Conservation (phyloP, 2,888 invertebrate species). For the Phalera bucephala region DNA sequence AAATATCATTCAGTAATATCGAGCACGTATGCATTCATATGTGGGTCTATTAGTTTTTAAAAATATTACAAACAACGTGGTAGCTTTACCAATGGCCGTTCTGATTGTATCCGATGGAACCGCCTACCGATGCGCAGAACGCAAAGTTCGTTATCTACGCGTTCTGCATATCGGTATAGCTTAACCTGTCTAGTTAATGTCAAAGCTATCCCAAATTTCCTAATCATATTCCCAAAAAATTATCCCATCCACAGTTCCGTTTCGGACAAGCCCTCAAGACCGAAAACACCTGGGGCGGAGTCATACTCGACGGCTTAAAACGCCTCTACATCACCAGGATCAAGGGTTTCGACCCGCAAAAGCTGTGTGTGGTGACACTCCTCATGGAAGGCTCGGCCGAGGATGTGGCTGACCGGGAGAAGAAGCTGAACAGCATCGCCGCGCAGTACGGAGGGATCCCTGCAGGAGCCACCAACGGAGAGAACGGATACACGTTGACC, state of each 20-base stretch:
- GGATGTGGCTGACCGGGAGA: conserved; percentile 85
- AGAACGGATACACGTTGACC: conserved; percentile 97
- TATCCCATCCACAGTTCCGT: conserved; percentile 90
- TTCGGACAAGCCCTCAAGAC: conserved; percentile 93
- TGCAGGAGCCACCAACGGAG: conserved; percentile 96
- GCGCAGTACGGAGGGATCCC: conserved; percentile 90
- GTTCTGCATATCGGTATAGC: too few species aligned
- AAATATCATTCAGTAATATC: too few species aligned
- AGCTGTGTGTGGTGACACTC: conserved; percentile 95
- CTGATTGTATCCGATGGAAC: too few species aligned
- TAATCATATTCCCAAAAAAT: too few species aligned
- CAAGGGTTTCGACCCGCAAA: conserved; percentile 91
- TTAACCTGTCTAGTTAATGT: too few species aligned
- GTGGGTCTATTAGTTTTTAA: too few species aligned
- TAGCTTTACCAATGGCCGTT: too few species aligned
- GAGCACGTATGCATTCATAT: too few species aligned
- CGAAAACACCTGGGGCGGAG: conserved; percentile 82
- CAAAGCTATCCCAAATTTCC: too few species aligned
- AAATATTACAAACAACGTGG: too few species aligned
- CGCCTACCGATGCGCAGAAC: too few species aligned
- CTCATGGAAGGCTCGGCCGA: conserved; percentile 92
- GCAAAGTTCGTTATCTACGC: too few species aligned
- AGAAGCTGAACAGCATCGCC: conserved; percentile 91
- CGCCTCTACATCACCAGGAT: conserved; percentile 93
- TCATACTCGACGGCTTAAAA: conserved; percentile 91